Base-by-base conservation (phyloP, 1,140 invertebrate species). In the Cataglyphis hispanica region DNA sequence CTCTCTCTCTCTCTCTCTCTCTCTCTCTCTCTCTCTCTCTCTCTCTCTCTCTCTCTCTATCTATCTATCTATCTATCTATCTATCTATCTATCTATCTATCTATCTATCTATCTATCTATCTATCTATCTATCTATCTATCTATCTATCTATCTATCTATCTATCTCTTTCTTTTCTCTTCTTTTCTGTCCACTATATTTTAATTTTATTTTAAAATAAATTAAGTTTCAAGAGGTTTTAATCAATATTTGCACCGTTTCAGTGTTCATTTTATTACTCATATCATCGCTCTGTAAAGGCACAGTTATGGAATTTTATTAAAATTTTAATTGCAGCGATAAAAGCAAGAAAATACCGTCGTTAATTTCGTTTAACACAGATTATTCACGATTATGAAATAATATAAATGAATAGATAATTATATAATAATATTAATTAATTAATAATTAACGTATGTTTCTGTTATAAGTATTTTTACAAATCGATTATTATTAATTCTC, bases 201-300 rank as follows among this genome's bases (percentile, higher is more conserved):
- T 56, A 72, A 72, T 74, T 83, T 72, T 60, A 46, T 83, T 83
- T 72, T 60, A 56, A 83, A 81, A 83, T 60, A n/a, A 34, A 60
- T 60, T 8, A n/a, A n/a, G 3, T 43, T 80, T 53, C 19, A 80
- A 6, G 69, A 31, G 27, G 3, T 81, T 83, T 74, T 61, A 60
- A 83, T 83, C 56, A 46, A 83, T 74, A 83, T 34, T 46, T 13
- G 25, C 27, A 22, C 27, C 37, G 56, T 56, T 70, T 69, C 2
- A 25, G 46, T 72, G 37, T 19, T 58, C n/a, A 72, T 31, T 72
- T 72, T n/a, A 43, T 74, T 46, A 83, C 40, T 60, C 27, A 74
- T 46, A 74, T 22, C 19, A 13, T 22, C n/a, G n/a, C 4, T 43
- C 34, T 37, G 3, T 43, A 19, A 50, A 16, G 4, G 46, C n/a